Evolutionary conservation across 1,140 invertebrate species (phyloP).

Genomic region (Leucophenga varia): DNA sequence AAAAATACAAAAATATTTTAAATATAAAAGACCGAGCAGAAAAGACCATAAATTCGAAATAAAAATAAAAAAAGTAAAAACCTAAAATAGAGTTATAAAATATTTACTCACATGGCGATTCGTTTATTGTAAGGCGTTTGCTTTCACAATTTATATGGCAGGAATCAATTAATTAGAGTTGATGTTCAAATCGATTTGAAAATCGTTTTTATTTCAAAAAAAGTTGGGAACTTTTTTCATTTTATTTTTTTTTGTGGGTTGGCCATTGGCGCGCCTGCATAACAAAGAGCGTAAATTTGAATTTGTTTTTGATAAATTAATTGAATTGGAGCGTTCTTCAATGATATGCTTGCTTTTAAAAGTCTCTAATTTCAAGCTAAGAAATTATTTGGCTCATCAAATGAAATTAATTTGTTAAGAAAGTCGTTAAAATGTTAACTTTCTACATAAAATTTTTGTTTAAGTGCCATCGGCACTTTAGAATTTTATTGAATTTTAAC

Average conservation of each 20-base stretch:
- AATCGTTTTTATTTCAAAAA: slow-evolving; percentile 5
- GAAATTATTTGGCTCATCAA: too few species aligned
- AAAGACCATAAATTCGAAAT: not conserved
- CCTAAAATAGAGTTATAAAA: slow-evolving; percentile 44
- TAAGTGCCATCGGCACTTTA: not conserved
- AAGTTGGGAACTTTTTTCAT: too few species aligned
- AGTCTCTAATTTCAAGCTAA: too few species aligned
- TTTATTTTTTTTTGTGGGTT: too few species aligned
- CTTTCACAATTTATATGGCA: slow-evolving; percentile 46
- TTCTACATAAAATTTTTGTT: slow-evolving; percentile 27
- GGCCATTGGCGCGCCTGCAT: too few species aligned
- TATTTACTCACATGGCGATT: slow-evolving; percentile 41
- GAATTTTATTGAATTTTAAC: slow-evolving; percentile 23
- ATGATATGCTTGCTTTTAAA: too few species aligned
- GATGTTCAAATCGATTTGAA: slow-evolving; percentile 23
- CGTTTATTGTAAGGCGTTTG: slow-evolving; percentile 32
- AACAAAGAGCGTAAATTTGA: too few species aligned
- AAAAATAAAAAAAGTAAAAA: slow-evolving; percentile 8
- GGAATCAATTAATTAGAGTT: slow-evolving; percentile 45
- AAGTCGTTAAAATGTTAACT: slow-evolving; percentile 42
- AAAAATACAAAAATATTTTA: slow-evolving; percentile 11
- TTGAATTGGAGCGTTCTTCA: too few species aligned
- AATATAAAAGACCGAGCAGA: slow-evolving; percentile 34
- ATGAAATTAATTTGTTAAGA: slow-evolving; percentile 35
- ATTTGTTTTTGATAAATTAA: too few species aligned